Conservation (phyloP, 2,113 vertebrate genomes). For the Carlito syrichta region DNA sequence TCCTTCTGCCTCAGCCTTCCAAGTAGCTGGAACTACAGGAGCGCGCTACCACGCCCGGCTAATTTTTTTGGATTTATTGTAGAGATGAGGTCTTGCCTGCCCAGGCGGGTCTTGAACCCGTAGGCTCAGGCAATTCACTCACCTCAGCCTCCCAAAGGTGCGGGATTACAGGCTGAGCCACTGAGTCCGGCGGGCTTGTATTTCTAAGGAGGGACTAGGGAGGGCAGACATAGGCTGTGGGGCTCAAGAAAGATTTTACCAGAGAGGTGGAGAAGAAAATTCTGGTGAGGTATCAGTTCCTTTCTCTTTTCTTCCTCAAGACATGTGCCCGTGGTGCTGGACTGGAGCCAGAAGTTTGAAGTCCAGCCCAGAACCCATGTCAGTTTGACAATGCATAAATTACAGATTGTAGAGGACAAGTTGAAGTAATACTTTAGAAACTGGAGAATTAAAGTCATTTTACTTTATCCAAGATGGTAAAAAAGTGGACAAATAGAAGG, state of each 20-base stretch:
- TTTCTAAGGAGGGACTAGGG: neutral
- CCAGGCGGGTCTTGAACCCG: too few relatives aligned
- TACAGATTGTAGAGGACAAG: neutral
- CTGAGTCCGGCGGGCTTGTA: neutral
- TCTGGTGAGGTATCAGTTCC: neutral
- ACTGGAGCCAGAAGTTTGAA: neutral
- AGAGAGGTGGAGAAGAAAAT: neutral
- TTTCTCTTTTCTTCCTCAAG: neutral
- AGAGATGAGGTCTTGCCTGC: too few relatives aligned
- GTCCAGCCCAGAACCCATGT: neutral
- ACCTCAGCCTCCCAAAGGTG: too few relatives aligned
- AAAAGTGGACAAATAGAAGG: neutral
- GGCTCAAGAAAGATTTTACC: neutral
- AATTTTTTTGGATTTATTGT: too few relatives aligned
- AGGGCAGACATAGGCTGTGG: too few relatives aligned
- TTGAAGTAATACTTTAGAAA: neutral
- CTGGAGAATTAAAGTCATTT: neutral
- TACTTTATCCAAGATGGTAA: neutral
- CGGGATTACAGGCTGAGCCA: accelerated
- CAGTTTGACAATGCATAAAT: neutral
- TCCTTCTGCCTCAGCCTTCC: too few relatives aligned
- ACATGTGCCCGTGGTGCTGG: too few relatives aligned
- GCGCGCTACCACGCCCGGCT: too few relatives aligned
- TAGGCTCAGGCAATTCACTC: too few relatives aligned
- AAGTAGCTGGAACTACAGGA: too few relatives aligned